Evolutionary conservation across 2,113 vertebrate species (phyloP).

Genomic region (Pachypanchax playfairii): DNA sequence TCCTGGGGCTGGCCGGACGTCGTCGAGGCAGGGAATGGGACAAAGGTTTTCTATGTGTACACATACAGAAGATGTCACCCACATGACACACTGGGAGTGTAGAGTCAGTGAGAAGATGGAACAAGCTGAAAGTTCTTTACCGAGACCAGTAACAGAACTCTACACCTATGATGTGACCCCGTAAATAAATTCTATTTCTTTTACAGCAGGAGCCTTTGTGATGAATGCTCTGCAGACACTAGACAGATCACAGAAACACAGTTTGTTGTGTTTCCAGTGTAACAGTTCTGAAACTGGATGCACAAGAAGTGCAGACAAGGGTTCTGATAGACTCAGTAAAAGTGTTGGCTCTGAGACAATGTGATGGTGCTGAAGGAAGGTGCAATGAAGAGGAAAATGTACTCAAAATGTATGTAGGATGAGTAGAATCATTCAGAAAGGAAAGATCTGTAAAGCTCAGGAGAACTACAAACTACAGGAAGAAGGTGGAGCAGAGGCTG

Average conservation of each 20-base stretch:
- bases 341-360: neutral
- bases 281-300: neutral
- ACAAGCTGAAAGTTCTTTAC: no score
- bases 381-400: neutral
- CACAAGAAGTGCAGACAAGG: neutral
- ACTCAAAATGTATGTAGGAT: neutral
- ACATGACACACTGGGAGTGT: slow-evolving; percentile 27
- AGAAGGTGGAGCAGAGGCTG: slow-evolving; percentile 82
- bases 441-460: slow-evolving; percentile 36
- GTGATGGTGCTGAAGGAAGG: no score
- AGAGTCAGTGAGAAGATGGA: neutral
- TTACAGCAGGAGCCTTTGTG: neutral
- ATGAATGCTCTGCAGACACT: neutral
- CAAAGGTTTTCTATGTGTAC: slow-evolving; percentile 74
- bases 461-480: slow-evolving; percentile 18
- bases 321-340: neutral
- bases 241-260: neutral
- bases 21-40: slow-evolving; percentile 94
- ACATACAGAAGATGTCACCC: slow-evolving; percentile 62
- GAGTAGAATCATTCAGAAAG: slow-evolving; percentile 27
- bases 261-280: neutral
- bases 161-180: no score
- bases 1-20: slow-evolving; percentile 96
- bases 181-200: no score
- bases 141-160: no score